Evolutionary conservation across 2,888 invertebrate species (phyloP), one percentile per base, ranked within the genome.

Genomic region (Nephrotoma flavescens): DNA sequence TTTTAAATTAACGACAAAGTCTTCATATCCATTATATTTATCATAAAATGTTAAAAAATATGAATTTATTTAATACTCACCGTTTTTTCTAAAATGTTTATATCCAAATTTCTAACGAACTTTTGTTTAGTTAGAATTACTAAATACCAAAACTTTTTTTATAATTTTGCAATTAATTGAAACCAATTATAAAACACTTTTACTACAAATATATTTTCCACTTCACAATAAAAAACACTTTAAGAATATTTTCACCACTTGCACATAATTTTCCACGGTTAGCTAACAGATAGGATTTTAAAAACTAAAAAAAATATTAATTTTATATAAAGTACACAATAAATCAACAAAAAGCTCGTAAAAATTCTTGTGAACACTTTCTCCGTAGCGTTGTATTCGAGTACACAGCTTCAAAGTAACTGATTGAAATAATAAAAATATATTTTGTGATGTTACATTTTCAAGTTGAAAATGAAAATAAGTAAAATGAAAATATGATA

Each of bases 381-480:
- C 19, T 47, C 11, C 7, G 31, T 15, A 84, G 9, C 84, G 84
- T 84, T 84, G 84, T 84, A 42, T 15, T n/a, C 84, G 15, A 42
- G 84, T 42, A 41, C 15, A 84, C 84, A 84, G 84, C 84, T 84
- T 84, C 84, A 42, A 84, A 84, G 84, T 84, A 84, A 84, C 84
- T 84, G 84, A 84, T 42, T 84, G 41, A 84, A 71, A 19, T 19
- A 3, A 31, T 3, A 31, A 31, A 31, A 31, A 71, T 71, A 71
- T 31, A 71, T 71, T 71, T 71, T 9, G 71, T 71, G 31, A 71
- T 71, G 71, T 71, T 71, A 7, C 6, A 71, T 71, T 31, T 71
- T 71, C 71, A 71, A 71, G 71, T 9, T 71, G 71, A 31, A 71
- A 71, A 71, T 5, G 7, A 52, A 15, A 71, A 31, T 31, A 19